These are phyloP conservation scores for Drosophila seclusa DNA, from an alignment of 2,888 invertebrate species.

Conservation along the genomic window DNA sequence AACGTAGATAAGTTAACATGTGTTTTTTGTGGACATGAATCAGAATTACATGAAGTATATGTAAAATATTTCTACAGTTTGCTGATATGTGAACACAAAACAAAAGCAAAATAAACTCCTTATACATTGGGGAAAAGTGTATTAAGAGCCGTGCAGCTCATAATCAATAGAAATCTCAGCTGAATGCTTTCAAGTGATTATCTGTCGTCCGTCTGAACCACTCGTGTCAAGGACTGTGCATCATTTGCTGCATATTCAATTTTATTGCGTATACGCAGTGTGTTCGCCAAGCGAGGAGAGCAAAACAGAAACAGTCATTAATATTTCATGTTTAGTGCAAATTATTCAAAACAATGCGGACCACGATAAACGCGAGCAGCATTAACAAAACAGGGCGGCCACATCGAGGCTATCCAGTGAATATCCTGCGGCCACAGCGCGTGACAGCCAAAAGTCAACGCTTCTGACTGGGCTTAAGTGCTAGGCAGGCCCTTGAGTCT, in stretches of 20 bases:
- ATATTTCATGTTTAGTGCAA: slow-evolving; percentile 79
- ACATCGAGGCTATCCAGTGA: slow-evolving; percentile 13
- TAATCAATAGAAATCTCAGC: slow-evolving; percentile 51
- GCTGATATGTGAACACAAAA: not conserved
- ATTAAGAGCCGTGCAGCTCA: not conserved
- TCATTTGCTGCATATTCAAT: slow-evolving; percentile 75
- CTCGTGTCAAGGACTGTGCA: slow-evolving; percentile 37
- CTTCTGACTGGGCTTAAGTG: slow-evolving; percentile 56
- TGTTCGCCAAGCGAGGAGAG: slow-evolving; percentile 26
- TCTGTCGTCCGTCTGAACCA: slow-evolving; percentile 25
- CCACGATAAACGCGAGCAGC: slow-evolving; percentile 63
- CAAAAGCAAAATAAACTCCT: not conserved
- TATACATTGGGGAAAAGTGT: not conserved
- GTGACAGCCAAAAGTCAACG: slow-evolving; percentile 66
- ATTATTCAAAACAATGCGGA: slow-evolving; percentile 78
- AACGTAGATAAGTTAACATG: slow-evolving; percentile 18
- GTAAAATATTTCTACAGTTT: not conserved
- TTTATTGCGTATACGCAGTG: slow-evolving; percentile 74
- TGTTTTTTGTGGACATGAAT: slow-evolving; percentile 11
- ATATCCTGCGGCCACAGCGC: slow-evolving; percentile 59
- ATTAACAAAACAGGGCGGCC: slow-evolving; percentile 56
- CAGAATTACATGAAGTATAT: not conserved
- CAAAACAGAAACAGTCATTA: slow-evolving; percentile 67
- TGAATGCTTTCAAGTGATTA: slow-evolving; percentile 61
- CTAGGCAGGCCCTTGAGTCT: slow-evolving; percentile 44